These are phyloP conservation scores for Taphrorychus bicolor DNA, from an alignment of 2,888 invertebrate species.

Conservation along the genomic window DNA sequence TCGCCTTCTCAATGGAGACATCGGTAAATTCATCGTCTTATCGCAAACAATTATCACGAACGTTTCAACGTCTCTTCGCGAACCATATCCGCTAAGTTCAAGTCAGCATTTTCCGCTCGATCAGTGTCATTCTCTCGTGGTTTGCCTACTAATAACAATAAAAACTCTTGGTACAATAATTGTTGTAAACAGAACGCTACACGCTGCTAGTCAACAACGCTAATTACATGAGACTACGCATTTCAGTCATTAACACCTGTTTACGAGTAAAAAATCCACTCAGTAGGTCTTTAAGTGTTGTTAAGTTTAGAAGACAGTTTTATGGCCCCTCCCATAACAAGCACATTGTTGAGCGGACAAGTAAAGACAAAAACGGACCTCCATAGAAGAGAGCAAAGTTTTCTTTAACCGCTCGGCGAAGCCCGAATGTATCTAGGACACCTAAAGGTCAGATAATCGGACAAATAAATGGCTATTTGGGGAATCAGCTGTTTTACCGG, in stretches of 20 bases:
- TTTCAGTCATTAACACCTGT: conserved; percentile 1
- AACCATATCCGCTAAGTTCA: neutral
- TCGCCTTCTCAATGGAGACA: conserved; percentile 63
- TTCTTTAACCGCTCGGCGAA: neutral
- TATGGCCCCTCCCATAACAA: conserved; percentile 2
- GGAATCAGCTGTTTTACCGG: conserved; percentile 35
- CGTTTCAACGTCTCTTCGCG: neutral
- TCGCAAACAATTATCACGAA: conserved; percentile 19
- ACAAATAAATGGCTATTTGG: neutral
- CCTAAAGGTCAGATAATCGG: conserved; percentile 1
- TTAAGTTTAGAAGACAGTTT: neutral
- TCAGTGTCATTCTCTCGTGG: neutral
- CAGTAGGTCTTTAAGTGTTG: neutral
- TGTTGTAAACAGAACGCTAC: neutral
- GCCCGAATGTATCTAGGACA: neutral
- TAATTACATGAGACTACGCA: neutral
- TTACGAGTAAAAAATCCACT: neutral
- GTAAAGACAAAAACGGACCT: neutral
- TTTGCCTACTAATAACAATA: neutral
- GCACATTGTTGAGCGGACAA: neutral
- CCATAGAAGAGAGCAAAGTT: neutral
- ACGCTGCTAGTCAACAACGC: neutral
- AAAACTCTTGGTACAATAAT: neutral
- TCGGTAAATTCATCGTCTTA: conserved; percentile 46
- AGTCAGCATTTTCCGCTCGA: neutral